phyloP scores from a whole-genome alignment of 2,797 vertebrate genomes.

The Pelochelys cantorii region DNA sequence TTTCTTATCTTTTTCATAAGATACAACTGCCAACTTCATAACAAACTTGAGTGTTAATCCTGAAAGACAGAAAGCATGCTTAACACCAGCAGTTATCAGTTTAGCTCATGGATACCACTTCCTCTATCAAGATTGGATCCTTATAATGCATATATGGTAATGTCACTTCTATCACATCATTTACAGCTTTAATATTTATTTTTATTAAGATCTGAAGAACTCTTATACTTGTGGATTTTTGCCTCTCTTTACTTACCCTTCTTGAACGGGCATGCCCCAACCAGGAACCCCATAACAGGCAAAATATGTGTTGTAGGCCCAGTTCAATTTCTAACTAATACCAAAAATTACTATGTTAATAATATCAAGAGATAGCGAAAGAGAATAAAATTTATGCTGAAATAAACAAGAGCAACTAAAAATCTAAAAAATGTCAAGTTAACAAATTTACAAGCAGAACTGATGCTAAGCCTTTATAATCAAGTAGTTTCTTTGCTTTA shows the following conservation, averaged over 20 bases:
- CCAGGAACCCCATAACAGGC: background rate
- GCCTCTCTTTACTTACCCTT: background rate
- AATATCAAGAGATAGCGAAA: background rate
- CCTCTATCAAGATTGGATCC: background rate
- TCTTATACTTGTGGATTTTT: background rate
- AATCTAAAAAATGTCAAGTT: background rate
- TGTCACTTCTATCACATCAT: background rate
- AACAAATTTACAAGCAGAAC: constrained; percentile 2
- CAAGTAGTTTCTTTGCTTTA: background rate
- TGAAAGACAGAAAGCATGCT: background rate
- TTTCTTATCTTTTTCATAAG: background rate
- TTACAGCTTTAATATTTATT: background rate
- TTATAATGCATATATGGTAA: background rate
- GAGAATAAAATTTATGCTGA: background rate
- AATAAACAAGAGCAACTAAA: background rate
- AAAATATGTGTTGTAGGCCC: background rate
- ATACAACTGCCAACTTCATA: background rate
- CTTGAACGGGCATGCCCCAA: background rate
- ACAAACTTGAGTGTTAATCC: background rate
- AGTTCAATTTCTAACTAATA: background rate
- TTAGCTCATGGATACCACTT: background rate
- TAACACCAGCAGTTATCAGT: background rate
- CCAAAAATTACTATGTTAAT: background rate
- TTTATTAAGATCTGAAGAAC: background rate
- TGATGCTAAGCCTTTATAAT: background rate